Base-by-base conservation (phyloP, 2,797 vertebrate species). In the Clarias fuscus region DNA sequence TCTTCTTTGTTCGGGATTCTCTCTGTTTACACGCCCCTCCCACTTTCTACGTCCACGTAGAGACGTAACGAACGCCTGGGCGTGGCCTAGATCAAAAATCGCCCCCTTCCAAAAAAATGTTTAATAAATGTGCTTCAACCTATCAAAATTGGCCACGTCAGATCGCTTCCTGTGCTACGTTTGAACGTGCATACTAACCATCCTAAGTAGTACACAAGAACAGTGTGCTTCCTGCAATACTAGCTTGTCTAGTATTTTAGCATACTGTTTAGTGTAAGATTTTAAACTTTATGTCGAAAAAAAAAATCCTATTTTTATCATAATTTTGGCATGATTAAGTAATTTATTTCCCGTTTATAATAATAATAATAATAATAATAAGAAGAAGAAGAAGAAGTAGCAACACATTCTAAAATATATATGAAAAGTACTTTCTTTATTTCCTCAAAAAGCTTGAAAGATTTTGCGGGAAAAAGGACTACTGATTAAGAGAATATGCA, bases 1-100 rank as follows among this genome's bases (percentile, higher is more conserved):
- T 93, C 91, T 91, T 93, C 94, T 95, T 95, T 95, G 95, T 95
- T 95, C 94, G 93, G 94, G 93, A 93, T 94, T 91, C 90, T 89
- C 91, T 89, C 91, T 92, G 92, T 93, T 93, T 92, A 90, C 90
- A 91, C 90, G 90, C 94, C 94, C 94, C 94, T 95, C 95, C 95
- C 94, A 93, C 93, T 89, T 86, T 84, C 76, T 88, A 90, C 88
- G 91, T 88, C 87, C 83, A 89, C 90, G 90, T 88, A 90, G 24
- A 22, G 70, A 85, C 90, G 89, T 90, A 85, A 84, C 40, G 40
- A 73, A 75, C 77, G 89, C 68, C 64, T 70, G 68, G 56, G 72
- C 83, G 78, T 77, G 65, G 62, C 56, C 56, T 65, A 27, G 15
- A 53, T 77, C 17, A 58, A 73, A 71, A 40, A 27, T 27, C 40